Percentiles rank a stretch among this genome's conserved stretches.
These are phyloP conservation scores for Malurus splendens DNA, from an alignment of 2,797 vertebrate species.

Conservation along the genomic window DNA sequence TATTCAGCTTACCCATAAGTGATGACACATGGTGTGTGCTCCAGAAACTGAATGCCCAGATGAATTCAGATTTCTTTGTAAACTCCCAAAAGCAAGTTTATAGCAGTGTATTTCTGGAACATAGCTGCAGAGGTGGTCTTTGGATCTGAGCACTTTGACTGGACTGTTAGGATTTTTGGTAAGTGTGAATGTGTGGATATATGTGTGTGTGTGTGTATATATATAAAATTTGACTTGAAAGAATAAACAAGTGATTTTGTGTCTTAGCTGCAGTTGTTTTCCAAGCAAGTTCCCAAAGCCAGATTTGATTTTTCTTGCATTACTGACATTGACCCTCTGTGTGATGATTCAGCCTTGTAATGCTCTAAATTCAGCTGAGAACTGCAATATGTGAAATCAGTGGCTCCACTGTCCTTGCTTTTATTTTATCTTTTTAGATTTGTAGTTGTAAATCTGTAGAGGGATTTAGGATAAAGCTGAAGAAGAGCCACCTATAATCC, in stretches of 20 bases:
- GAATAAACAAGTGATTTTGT: not conserved
- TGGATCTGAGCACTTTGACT: not conserved
- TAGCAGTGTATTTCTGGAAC: not conserved
- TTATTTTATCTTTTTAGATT: not conserved
- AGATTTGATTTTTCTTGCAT: not conserved
- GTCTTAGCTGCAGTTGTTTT: not conserved
- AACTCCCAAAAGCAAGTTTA: not conserved
- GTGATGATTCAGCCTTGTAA: not conserved
- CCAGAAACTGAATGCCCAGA: not conserved
- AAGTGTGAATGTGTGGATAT: not conserved
- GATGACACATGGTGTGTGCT: slow-evolving; percentile 19
- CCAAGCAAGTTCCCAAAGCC: not conserved
- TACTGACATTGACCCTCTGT: not conserved
- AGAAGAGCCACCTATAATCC: not conserved
- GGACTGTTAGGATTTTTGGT: not conserved
- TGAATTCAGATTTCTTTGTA: not conserved
- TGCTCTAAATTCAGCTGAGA: not conserved
- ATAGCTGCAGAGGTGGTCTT: not conserved
- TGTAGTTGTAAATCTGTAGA: not conserved
- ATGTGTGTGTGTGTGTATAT: not conserved
- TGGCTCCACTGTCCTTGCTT: not conserved
- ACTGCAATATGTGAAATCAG: not conserved
- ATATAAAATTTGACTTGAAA: not conserved
- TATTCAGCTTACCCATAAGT: not conserved
- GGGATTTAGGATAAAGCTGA: not conserved